Evolutionary conservation across 2,888 invertebrate species (phyloP).

Genomic region (Sphaerophoria taeniata): DNA sequence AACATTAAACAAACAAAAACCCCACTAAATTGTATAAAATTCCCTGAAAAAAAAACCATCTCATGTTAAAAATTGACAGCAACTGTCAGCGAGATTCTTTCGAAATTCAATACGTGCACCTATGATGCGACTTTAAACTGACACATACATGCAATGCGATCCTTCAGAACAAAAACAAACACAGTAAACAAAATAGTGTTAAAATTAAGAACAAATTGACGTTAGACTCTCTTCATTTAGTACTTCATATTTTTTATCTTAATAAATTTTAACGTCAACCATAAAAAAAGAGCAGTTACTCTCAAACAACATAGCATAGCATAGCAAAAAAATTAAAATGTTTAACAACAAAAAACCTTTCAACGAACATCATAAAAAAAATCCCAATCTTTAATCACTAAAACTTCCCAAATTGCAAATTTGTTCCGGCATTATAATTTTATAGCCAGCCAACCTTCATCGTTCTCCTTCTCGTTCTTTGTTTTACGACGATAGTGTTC

Average conservation of each 20-base stretch:
- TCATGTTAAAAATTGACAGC: too few species aligned
- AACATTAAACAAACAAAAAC: too few species aligned
- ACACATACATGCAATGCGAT: not conserved
- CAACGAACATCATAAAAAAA: constrained; percentile 6
- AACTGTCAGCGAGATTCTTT: too few species aligned
- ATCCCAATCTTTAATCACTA: constrained; percentile 37
- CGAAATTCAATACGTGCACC: too few species aligned
- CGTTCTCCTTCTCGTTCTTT: not conserved
- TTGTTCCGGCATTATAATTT: constrained; percentile 54
- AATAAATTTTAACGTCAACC: constrained; percentile 18
- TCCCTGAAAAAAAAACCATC: too few species aligned
- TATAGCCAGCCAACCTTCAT: constrained; percentile 13
- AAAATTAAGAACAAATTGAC: constrained; percentile 30
- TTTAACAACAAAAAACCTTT: constrained; percentile 8
- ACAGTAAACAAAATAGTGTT: constrained; percentile 1
- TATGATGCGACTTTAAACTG: not conserved
- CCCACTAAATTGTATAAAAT: too few species aligned
- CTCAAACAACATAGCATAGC: not conserved
- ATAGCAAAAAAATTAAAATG: too few species aligned
- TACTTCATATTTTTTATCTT: not conserved
- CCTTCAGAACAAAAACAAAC: constrained; percentile 7
- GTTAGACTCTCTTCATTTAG: constrained; percentile 1
- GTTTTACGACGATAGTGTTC: not conserved
- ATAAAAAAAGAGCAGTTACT: constrained; percentile 1
- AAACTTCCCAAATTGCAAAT: constrained; percentile 49